A percentile compares a stretch with the other conserved stretches of the same genome.
phyloP scores from a whole-genome alignment of 2,797 vertebrate genomes.

The Gambelia wislizenii region DNA sequence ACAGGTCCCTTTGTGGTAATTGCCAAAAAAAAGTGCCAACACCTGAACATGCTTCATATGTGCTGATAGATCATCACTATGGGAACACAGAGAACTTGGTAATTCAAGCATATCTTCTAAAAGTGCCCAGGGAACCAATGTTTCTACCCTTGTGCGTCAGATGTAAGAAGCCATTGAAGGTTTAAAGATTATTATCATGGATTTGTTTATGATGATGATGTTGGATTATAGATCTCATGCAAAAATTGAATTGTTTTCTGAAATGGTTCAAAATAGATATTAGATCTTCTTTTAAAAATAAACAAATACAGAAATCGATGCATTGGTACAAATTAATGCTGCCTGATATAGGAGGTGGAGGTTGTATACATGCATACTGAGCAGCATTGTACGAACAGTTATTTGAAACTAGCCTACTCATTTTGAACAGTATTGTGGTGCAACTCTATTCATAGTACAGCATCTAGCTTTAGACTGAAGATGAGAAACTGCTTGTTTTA shows the following conservation, averaged over 20 bases:
- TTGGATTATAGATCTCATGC: not conserved
- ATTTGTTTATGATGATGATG: not conserved
- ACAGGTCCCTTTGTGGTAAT: not conserved
- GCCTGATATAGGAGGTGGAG: not conserved
- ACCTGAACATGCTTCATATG: not conserved
- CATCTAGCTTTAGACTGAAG: no score
- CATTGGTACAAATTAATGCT: not conserved
- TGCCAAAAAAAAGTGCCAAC: not conserved
- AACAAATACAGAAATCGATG: not conserved
- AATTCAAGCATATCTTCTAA: conserved; percentile 10
- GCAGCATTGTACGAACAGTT: no score
- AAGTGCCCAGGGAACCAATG: not conserved
- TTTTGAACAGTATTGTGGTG: no score
- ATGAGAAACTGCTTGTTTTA: no score
- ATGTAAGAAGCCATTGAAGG: not conserved
- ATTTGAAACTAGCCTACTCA: no score
- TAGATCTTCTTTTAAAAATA: not conserved
- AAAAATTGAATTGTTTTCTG: not conserved
- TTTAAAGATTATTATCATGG: not conserved
- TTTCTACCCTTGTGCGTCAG: not conserved
- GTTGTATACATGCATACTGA: no score
- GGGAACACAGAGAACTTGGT: not conserved
- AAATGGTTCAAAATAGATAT: not conserved
- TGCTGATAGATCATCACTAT: not conserved
- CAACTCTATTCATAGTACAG: no score